phyloP scores from a whole-genome alignment of 1,140 invertebrate species.

The Cyrtorhinus lividipennis region DNA sequence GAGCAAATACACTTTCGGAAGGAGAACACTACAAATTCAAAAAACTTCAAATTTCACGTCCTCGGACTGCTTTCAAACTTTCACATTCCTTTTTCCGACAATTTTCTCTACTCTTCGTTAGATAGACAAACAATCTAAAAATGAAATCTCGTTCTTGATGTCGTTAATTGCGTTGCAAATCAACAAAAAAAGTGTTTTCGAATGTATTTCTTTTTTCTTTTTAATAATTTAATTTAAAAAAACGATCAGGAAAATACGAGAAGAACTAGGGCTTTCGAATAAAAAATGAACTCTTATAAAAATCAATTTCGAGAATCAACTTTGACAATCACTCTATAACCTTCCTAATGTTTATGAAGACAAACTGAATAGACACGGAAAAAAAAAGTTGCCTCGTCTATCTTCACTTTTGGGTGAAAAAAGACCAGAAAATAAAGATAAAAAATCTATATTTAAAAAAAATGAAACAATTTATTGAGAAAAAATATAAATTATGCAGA shows the following conservation, averaged over 20 bases:
- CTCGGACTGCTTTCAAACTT: no score
- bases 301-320: not conserved
- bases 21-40: no score
- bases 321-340: constrained; percentile 4
- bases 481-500: not conserved
- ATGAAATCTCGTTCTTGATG: no score
- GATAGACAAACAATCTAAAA: no score
- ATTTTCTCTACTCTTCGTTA: no score
- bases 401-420: not conserved
- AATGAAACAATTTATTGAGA: not conserved
- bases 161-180: no score
- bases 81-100: no score
- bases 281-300: not conserved
- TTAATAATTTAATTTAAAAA: not conserved
- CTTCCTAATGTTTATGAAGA: not conserved
- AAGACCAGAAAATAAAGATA: not conserved
- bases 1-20: no score
- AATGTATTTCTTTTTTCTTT: not conserved
- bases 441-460: not conserved
- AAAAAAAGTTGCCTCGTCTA: not conserved
- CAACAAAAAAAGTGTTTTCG: no score
- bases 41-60: no score
- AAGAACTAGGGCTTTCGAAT: not conserved
- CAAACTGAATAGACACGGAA: not conserved
- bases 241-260: not conserved